A percentile compares a stretch with the other conserved stretches of the same genome.
These are phyloP conservation scores for Microctonus aethiopoides DNA, from an alignment of 2,888 invertebrate species.

Conservation along the genomic window DNA sequence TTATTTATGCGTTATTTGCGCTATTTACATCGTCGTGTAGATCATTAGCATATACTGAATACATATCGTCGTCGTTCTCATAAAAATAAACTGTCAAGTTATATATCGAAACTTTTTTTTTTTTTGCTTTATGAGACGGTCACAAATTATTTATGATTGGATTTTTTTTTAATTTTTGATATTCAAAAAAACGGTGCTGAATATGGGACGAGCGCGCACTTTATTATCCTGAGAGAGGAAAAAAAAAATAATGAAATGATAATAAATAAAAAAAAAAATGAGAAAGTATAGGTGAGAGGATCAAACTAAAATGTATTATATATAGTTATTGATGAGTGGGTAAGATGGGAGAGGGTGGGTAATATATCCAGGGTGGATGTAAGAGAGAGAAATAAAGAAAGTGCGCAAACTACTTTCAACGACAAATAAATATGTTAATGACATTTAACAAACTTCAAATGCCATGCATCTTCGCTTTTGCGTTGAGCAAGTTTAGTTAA, in stretches of 20 bases:
- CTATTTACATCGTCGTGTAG: background rate
- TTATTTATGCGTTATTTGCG: constrained; percentile 1
- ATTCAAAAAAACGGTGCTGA: background rate
- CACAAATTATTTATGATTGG: constrained; percentile 12
- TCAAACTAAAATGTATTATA: constrained; percentile 18
- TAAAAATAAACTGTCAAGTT: background rate
- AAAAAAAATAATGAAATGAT: background rate
- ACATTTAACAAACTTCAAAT: constrained; percentile 60
- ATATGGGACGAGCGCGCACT: constrained; percentile 10
- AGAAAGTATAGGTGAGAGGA: constrained; percentile 11
- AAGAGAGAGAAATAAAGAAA: background rate
- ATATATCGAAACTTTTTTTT: constrained; percentile 4
- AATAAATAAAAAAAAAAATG: background rate
- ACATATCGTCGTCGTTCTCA: background rate
- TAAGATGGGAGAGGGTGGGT: background rate
- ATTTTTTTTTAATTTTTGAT: background rate
- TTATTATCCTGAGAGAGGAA: background rate
- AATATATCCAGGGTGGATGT: too few species aligned
- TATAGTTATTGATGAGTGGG: background rate
- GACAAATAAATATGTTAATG: constrained; percentile 65
- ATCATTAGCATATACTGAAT: constrained; percentile 7
- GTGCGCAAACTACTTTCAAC: constrained; percentile 49
- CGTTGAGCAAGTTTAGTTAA: constrained; percentile 53
- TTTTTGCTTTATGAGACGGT: background rate
- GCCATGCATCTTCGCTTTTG: constrained; percentile 54